These are phyloP conservation scores for Villa cingulata DNA, from an alignment of 2,888 invertebrate genomes.

Conservation along the genomic window DNA sequence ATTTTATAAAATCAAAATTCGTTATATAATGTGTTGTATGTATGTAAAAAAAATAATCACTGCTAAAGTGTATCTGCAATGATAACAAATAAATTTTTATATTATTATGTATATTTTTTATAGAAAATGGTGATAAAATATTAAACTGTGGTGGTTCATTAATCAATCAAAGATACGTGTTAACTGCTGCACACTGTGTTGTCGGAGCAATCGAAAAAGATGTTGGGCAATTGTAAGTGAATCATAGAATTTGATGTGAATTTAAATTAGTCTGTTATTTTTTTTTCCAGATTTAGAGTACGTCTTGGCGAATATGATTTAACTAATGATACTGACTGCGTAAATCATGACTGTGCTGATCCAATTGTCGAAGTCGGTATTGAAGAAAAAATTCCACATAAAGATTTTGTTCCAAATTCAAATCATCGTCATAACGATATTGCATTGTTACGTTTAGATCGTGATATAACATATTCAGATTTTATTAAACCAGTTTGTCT, in stretches of 20 bases:
- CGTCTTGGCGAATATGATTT: conserved; percentile 31
- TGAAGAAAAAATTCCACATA: conserved; percentile 50
- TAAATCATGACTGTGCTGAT: conserved; percentile 37
- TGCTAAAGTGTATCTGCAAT: too few species aligned
- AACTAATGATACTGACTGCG: conserved; percentile 27
- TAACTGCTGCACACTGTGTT: conserved; percentile 51
- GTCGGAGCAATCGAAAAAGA: conserved; percentile 37
- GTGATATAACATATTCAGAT: conserved; percentile 41
- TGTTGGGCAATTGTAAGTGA: conserved; percentile 43
- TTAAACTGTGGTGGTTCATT: conserved; percentile 57
- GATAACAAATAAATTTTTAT: too few species aligned
- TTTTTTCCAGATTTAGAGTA: conserved; percentile 21
- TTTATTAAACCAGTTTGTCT: conserved; percentile 47
- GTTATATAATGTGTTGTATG: too few species aligned
- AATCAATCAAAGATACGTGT: conserved; percentile 45
- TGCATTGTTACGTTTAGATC: conserved; percentile 49
- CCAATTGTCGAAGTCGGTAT: conserved; percentile 44
- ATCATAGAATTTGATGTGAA: neutral
- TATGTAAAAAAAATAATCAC: too few species aligned
- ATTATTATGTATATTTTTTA: too few species aligned
- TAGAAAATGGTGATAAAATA: conserved; percentile 19
- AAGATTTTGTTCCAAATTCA: conserved; percentile 44
- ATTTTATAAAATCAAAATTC: too few species aligned
- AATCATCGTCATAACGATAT: conserved; percentile 54
- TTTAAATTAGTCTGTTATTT: neutral